A percentile compares a stretch with the other conserved stretches of the same genome.
Conservation (phyloP, 1,140 invertebrate species). For the Belonocnema kinseyi region DNA sequence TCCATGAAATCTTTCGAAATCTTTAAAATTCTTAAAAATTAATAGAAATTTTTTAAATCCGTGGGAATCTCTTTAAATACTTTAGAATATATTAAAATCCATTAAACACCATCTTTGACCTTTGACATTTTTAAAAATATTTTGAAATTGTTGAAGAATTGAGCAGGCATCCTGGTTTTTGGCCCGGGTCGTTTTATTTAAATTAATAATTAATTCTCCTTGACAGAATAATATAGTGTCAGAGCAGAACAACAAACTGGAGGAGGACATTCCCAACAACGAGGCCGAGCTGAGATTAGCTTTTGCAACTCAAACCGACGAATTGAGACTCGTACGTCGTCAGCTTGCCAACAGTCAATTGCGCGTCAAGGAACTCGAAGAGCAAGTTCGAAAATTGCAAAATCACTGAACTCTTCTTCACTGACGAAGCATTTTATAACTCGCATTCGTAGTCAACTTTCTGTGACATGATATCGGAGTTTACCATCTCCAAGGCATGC, state of each 20-base stretch:
- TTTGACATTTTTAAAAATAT: too few relatives aligned
- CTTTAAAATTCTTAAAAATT: too few relatives aligned
- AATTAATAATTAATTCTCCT: slow-evolving; percentile 33
- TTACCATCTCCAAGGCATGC: background rate
- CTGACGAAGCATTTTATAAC: background rate
- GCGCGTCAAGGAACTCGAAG: slow-evolving; percentile 86
- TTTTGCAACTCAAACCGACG: slow-evolving; percentile 86
- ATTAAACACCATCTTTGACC: too few relatives aligned
- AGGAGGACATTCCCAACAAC: slow-evolving; percentile 69
- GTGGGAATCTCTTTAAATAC: too few relatives aligned
- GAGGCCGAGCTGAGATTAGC: slow-evolving; percentile 82
- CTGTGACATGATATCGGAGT: background rate
- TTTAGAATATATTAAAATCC: too few relatives aligned
- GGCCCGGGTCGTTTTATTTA: too few relatives aligned
- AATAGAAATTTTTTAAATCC: too few relatives aligned
- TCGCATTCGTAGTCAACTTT: slow-evolving; percentile 13
- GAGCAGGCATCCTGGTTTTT: too few relatives aligned
- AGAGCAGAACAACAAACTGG: slow-evolving; percentile 69
- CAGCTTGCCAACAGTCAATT: slow-evolving; percentile 86
- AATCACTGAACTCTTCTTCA: slow-evolving; percentile 35
- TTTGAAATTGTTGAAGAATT: too few relatives aligned
- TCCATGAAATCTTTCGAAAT: too few relatives aligned
- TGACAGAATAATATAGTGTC: slow-evolving; percentile 66
- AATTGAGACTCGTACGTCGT: slow-evolving; percentile 83
- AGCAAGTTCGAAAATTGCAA: slow-evolving; percentile 78